Conservation (phyloP, 2,888 invertebrate genomes). For the Drosophila meridiana region DNA sequence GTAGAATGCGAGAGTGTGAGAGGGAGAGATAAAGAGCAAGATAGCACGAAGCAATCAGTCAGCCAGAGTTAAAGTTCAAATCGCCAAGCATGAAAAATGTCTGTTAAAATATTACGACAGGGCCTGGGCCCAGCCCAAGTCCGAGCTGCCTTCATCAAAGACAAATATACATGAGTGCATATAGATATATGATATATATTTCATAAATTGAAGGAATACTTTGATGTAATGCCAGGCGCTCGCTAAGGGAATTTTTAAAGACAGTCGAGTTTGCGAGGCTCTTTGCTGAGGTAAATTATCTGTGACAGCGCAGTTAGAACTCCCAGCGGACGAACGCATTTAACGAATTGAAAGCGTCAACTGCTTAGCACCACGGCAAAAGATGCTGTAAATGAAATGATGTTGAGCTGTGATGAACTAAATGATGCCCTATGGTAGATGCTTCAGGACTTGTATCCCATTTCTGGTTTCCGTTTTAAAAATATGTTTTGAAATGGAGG, state of each 20-base stretch:
- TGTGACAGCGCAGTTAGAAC: constrained; percentile 48
- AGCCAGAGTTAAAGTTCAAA: constrained; percentile 42
- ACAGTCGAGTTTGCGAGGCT: constrained; percentile 41
- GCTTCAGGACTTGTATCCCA: too few species aligned
- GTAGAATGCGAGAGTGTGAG: not conserved
- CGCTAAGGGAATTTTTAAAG: constrained; percentile 68
- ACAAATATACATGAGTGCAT: not conserved
- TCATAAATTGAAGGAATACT: constrained; percentile 31
- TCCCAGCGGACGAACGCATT: constrained; percentile 54
- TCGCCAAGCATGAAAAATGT: constrained; percentile 60
- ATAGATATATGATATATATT: constrained; percentile 13
- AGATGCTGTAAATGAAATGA: constrained; percentile 9
- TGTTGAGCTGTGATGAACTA: not conserved
- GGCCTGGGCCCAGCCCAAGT: constrained; percentile 26
- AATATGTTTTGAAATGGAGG: too few species aligned
- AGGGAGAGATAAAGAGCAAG: not conserved
- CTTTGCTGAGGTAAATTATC: constrained; percentile 64
- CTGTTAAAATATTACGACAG: constrained; percentile 75
- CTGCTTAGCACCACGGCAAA: constrained; percentile 44
- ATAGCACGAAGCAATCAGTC: constrained; percentile 54
- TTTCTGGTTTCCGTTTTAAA: not conserved
- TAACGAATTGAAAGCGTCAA: constrained; percentile 54
- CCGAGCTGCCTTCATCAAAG: constrained; percentile 22
- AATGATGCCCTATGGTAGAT: constrained; percentile 2
- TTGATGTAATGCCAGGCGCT: constrained; percentile 59